Evolutionary conservation across 1,140 invertebrate genomes (phyloP).

Genomic region (Megalonaias nervosa): DNA sequence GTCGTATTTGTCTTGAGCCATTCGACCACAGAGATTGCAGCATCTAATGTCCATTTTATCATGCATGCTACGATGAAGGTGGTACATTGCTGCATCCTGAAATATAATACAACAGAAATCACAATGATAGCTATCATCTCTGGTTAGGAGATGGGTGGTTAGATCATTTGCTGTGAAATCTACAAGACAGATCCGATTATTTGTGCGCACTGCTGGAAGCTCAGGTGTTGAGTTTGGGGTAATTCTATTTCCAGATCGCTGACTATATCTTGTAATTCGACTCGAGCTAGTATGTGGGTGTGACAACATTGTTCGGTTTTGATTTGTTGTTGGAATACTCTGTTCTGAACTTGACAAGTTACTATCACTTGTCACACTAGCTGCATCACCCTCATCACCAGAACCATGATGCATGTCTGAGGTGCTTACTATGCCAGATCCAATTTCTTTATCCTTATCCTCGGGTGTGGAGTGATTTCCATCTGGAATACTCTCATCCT

Average conservation of each 20-base stretch:
- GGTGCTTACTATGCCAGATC: slow-evolving; percentile 22
- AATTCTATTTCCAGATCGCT: not conserved
- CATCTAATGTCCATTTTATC: slow-evolving; percentile 60
- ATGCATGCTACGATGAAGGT: slow-evolving; percentile 58
- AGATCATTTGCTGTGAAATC: slow-evolving; percentile 54
- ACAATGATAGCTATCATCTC: slow-evolving; percentile 56
- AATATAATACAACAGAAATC: slow-evolving; percentile 59
- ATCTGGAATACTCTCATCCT: not conserved
- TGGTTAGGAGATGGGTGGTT: slow-evolving; percentile 51
- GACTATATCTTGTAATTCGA: not conserved
- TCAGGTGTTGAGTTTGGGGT: not conserved
- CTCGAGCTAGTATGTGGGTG: slow-evolving; percentile 1
- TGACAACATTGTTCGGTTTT: slow-evolving; percentile 31
- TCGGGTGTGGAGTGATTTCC: slow-evolving; percentile 3
- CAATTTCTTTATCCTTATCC: slow-evolving; percentile 6
- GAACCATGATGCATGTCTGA: not conserved
- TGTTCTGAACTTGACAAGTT: slow-evolving; percentile 39
- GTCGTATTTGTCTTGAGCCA: slow-evolving; percentile 55
- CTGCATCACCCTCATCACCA: slow-evolving; percentile 21
- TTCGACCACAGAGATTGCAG: slow-evolving; percentile 57
- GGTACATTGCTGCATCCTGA: slow-evolving; percentile 59
- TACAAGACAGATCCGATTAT: slow-evolving; percentile 44
- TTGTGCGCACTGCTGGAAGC: slow-evolving; percentile 11
- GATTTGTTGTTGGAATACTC: slow-evolving; percentile 20
- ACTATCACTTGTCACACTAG: slow-evolving; percentile 36